phyloP scores from a whole-genome alignment of 2,797 vertebrate genomes.

The Sebastes diaconus region DNA sequence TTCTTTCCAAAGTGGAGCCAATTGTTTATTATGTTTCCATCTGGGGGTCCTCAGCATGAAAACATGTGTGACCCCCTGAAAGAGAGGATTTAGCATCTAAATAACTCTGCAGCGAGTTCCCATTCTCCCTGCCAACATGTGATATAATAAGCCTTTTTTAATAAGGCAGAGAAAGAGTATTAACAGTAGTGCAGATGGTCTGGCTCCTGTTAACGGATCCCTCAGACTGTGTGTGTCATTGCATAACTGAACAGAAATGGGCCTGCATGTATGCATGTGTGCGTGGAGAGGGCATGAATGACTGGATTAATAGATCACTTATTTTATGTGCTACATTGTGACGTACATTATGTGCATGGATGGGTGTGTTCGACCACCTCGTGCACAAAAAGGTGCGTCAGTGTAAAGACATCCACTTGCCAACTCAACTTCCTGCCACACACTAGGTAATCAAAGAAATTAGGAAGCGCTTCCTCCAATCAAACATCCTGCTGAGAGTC shows the following conservation, averaged over 20 bases:
- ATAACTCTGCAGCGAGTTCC: conserved; percentile 2
- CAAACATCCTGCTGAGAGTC: conserved; percentile 35
- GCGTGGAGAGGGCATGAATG: not conserved
- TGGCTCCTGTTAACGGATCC: conserved; percentile 16
- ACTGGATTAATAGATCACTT: not conserved
- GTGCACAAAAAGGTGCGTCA: not conserved
- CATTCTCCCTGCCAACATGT: conserved; percentile 20
- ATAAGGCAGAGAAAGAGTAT: conserved; percentile 35
- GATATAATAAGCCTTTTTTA: conserved; percentile 41
- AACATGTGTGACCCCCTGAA: conserved; percentile 10
- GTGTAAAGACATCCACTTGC: conserved; percentile 7
- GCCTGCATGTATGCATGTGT: not conserved
- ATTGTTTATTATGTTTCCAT: conserved; percentile 11
- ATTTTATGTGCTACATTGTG: not conserved
- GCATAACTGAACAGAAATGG: not conserved
- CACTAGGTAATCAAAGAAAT: conserved; percentile 41
- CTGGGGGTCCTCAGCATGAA: conserved; percentile 19
- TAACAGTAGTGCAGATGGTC: conserved; percentile 46
- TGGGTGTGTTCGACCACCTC: not conserved
- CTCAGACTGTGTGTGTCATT: conserved; percentile 1
- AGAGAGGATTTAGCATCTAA: conserved; percentile 4
- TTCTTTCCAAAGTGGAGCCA: not conserved
- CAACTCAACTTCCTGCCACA: conserved; percentile 23
- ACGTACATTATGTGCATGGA: not conserved
- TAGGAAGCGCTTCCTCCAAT: conserved; percentile 47